These are phyloP conservation scores for Bradypodion pumilum DNA, from an alignment of 2,797 vertebrate genomes.

Conservation along the genomic window DNA sequence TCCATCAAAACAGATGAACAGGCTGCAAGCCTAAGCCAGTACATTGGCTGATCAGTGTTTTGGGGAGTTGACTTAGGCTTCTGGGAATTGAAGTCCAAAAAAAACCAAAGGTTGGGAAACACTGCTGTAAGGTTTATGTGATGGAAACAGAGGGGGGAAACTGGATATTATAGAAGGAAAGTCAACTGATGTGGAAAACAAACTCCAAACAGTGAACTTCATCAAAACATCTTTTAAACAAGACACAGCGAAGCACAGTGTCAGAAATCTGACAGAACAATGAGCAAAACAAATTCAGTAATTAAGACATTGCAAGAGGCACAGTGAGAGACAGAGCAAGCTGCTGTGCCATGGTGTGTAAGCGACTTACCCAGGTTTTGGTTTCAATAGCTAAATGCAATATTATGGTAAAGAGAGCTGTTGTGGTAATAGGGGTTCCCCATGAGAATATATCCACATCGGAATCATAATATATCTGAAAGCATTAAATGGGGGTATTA, in stretches of 20 bases:
- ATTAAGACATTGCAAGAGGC: background rate
- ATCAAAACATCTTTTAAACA: background rate
- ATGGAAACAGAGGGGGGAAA: background rate
- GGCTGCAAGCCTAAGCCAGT: too few species aligned
- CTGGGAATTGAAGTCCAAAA: too few species aligned
- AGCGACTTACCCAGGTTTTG: constrained; percentile 92
- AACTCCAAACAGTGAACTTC: background rate
- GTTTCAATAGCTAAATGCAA: constrained; percentile 95
- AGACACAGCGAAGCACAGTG: background rate
- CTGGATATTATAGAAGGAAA: background rate
- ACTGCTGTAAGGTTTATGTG: background rate
- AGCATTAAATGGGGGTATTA: constrained; percentile 50
- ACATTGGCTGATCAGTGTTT: too few species aligned
- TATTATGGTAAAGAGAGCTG: constrained; percentile 91
- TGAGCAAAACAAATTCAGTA: background rate
- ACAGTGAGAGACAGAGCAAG: background rate
- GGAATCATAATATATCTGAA: constrained; percentile 91
- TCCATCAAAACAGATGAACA: background rate
- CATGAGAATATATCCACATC: constrained; percentile 93
- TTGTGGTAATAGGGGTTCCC: constrained; percentile 92
- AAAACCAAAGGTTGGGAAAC: too few species aligned
- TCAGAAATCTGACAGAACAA: background rate
- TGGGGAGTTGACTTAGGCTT: too few species aligned
- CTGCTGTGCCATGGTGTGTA: background rate
- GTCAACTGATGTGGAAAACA: background rate